phyloP scores from a whole-genome alignment of 2,113 vertebrate genomes.

The Callospermophilus lateralis region DNA sequence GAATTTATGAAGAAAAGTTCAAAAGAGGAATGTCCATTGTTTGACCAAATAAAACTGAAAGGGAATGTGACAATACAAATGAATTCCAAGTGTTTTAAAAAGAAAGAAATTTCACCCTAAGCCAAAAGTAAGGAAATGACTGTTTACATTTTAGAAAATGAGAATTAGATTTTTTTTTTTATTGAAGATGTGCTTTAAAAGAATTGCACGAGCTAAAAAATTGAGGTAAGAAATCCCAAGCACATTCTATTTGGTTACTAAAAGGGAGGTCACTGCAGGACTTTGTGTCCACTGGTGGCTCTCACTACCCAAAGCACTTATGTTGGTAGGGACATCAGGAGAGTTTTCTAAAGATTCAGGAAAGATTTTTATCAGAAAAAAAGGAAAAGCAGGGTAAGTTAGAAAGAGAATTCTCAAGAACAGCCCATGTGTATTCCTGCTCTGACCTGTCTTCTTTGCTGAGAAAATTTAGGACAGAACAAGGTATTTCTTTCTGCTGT shows the following conservation, averaged over 20 bases:
- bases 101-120: neutral
- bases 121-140: neutral
- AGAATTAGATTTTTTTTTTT: constrained; percentile 2
- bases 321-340: neutral
- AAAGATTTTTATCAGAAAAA: neutral
- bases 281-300: neutral
- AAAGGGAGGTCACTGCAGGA: neutral
- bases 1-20: neutral
- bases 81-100: neutral
- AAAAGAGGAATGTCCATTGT: neutral
- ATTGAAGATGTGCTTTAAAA: constrained; percentile 32
- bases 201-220: neutral
- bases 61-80: neutral
- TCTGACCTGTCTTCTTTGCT: neutral
- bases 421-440: neutral
- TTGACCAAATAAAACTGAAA: neutral
- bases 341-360: neutral
- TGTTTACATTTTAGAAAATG: neutral
- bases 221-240: neutral
- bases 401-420: neutral
- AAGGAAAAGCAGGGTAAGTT: neutral
- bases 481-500: neutral
- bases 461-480: neutral
- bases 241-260: neutral
- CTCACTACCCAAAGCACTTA: neutral